A percentile compares a stretch with the other conserved stretches of the same genome.
Conservation (phyloP, 2,797 vertebrate genomes). For the Centroberyx gerrardi region DNA sequence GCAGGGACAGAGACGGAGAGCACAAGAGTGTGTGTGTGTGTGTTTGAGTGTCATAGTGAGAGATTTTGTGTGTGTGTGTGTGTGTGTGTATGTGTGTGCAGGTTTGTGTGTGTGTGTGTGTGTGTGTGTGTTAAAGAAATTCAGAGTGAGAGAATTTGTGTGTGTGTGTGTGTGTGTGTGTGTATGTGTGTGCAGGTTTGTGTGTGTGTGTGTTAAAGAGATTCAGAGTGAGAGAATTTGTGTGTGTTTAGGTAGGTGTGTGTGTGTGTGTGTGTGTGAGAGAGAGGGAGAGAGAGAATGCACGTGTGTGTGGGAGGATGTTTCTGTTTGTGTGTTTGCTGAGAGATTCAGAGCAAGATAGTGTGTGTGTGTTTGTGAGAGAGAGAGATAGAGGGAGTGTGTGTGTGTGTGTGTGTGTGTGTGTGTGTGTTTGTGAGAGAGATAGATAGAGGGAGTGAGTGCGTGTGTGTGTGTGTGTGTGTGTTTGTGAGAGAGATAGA, state of each 20-base stretch:
- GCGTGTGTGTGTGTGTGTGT: slow-evolving; percentile 34
- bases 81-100: no score
- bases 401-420: slow-evolving; percentile 44
- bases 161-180: slow-evolving; percentile 17
- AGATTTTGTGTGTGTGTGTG: no score
- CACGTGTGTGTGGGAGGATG: slow-evolving; percentile 16
- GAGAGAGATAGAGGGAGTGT: background rate
- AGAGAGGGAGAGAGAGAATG: background rate
- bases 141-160: background rate
- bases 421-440: slow-evolving; percentile 21
- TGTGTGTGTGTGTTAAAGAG: slow-evolving; percentile 9
- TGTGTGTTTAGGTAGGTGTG: slow-evolving; percentile 16
- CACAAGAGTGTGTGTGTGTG: no score
- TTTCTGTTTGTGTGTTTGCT: slow-evolving; percentile 16
- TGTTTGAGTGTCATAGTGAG: no score
- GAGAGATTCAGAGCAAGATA: no score
- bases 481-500: background rate
- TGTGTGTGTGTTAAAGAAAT: slow-evolving; percentile 32
- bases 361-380: slow-evolving; percentile 37
- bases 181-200: slow-evolving; percentile 29
- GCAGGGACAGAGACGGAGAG: no score
- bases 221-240: background rate
- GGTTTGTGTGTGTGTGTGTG: slow-evolving; percentile 21
- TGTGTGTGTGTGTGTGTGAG: slow-evolving; percentile 25
- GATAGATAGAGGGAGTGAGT: background rate